Conservation (phyloP, 2,797 vertebrate species). For the Harpagifer antarcticus region DNA sequence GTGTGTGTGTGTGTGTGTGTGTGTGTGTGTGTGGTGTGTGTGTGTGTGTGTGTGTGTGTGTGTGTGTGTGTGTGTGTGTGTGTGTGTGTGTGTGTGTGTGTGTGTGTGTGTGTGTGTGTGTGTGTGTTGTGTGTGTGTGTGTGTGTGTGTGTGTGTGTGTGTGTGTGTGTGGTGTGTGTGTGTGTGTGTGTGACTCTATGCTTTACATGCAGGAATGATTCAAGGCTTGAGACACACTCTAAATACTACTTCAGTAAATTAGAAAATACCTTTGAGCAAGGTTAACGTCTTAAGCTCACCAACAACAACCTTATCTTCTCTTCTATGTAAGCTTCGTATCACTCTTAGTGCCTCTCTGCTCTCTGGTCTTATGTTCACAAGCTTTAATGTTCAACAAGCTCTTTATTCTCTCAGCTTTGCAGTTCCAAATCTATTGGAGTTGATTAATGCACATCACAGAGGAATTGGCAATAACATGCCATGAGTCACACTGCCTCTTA, state of each 20-base stretch:
- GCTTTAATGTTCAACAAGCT: no score
- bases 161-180: constrained; percentile 14
- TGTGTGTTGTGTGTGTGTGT: background rate
- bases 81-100: constrained; percentile 14
- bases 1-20: background rate
- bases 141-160: constrained; percentile 14
- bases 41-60: background rate
- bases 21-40: constrained; percentile 9
- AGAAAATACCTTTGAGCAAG: constrained; percentile 4
- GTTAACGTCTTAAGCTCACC: constrained; percentile 8
- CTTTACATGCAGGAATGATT: constrained; percentile 27
- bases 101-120: constrained; percentile 6
- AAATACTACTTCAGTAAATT: constrained; percentile 19
- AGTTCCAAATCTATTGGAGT: no score
- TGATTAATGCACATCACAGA: no score
- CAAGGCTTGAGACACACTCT: constrained; percentile 3
- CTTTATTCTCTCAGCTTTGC: no score
- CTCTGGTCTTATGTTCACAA: no score
- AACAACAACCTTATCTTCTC: background rate
- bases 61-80: constrained; percentile 14
- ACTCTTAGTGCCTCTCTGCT: no score
- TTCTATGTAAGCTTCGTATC: no score
- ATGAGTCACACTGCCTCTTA: background rate
- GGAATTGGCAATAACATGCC: background rate
- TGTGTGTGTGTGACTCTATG: background rate